A percentile compares a stretch with the other conserved stretches of the same genome.
phyloP scores from a whole-genome alignment of 2,797 vertebrate genomes.

The Mormyrus hasselquistii region DNA sequence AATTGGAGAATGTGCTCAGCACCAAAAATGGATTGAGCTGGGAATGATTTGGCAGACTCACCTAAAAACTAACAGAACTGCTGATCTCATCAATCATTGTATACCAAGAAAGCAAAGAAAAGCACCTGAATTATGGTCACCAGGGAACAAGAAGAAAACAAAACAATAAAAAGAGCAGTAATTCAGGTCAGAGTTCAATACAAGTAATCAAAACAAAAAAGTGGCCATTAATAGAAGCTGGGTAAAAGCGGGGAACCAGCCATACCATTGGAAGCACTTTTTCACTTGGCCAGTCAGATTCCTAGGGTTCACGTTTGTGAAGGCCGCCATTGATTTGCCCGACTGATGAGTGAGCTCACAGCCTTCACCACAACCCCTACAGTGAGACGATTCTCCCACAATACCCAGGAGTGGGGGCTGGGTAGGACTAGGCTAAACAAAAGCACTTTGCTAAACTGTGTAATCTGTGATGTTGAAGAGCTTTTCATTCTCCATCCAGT shows the following conservation, averaged over 20 bases:
- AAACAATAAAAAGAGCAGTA: slow-evolving; percentile 13
- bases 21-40: background rate
- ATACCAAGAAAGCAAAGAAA: background rate
- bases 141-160: background rate
- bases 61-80: background rate
- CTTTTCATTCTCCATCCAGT: slow-evolving; percentile 26
- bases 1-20: background rate
- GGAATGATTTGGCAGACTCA: background rate
- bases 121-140: background rate
- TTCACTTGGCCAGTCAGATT: slow-evolving; percentile 54
- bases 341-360: slow-evolving; percentile 59
- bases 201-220: slow-evolving; percentile 3
- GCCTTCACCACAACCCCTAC: slow-evolving; percentile 70
- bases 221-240: background rate
- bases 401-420: slow-evolving; percentile 50
- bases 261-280: slow-evolving; percentile 48
- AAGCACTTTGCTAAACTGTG: slow-evolving; percentile 48
- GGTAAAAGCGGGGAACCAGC: slow-evolving; percentile 47
- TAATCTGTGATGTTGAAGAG: slow-evolving; percentile 51
- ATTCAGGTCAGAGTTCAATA: slow-evolving; percentile 24
- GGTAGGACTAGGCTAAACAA: slow-evolving; percentile 47
- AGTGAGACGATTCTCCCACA: slow-evolving; percentile 64
- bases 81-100: background rate
- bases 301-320: slow-evolving; percentile 63
- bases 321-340: slow-evolving; percentile 65